A percentile compares a stretch with the other conserved stretches of the same genome.
These are phyloP conservation scores for Pitta sordida DNA, from an alignment of 2,113 vertebrate species.

Conservation along the genomic window DNA sequence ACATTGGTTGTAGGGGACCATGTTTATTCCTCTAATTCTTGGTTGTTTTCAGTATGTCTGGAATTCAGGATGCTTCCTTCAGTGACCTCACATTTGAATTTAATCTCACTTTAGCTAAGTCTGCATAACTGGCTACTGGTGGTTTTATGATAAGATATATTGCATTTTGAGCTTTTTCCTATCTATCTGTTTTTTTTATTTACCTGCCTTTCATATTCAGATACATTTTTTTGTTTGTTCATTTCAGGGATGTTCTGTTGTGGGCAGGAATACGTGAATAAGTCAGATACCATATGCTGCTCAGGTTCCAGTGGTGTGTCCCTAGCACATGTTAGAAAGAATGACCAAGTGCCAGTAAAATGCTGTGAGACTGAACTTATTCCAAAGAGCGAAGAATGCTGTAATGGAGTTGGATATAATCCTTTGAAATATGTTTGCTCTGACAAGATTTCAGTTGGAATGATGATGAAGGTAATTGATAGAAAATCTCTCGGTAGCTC, in stretches of 20 bases:
- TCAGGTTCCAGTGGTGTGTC: slow-evolving; percentile 76
- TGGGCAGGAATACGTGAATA: slow-evolving; percentile 85
- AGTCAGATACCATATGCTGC: slow-evolving; percentile 87
- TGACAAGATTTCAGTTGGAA: slow-evolving; percentile 81
- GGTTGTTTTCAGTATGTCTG: not conserved
- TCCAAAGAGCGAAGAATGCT: slow-evolving; percentile 83
- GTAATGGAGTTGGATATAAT: slow-evolving; percentile 88
- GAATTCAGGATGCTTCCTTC: slow-evolving; percentile 13
- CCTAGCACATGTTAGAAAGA: slow-evolving; percentile 80
- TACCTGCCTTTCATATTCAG: slow-evolving; percentile 12
- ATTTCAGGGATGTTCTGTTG: slow-evolving; percentile 87
- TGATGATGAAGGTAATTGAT: slow-evolving; percentile 81
- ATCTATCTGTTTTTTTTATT: not conserved
- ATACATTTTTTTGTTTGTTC: slow-evolving; percentile 33
- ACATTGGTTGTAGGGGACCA: not conserved
- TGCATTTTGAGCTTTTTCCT: not conserved
- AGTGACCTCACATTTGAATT: not conserved
- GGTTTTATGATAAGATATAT: slow-evolving; percentile 40
- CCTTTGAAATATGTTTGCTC: slow-evolving; percentile 87
- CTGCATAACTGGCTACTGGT: slow-evolving; percentile 2
- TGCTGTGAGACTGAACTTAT: slow-evolving; percentile 91
- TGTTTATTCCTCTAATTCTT: slow-evolving; percentile 7
- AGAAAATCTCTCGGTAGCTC: slow-evolving; percentile 65
- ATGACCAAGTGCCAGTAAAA: slow-evolving; percentile 78
- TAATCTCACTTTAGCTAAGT: slow-evolving; percentile 17